These are phyloP conservation scores for Pseudorectes ferrugineus DNA, from an alignment of 2,113 vertebrate species.

Conservation along the genomic window DNA sequence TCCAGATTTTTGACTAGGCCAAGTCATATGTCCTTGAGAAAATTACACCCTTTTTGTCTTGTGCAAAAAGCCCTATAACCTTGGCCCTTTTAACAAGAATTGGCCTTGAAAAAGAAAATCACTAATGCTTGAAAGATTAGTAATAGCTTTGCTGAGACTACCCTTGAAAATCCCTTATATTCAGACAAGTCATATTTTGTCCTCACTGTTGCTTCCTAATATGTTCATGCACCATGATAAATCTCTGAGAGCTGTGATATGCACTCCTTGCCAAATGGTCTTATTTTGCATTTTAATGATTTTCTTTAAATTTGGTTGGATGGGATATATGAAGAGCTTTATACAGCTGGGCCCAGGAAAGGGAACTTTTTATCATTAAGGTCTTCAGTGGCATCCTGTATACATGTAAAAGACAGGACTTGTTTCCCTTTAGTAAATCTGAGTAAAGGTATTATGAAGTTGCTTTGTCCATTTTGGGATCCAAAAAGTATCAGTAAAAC, in stretches of 20 bases:
- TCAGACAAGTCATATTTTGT: neutral
- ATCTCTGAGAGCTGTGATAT: neutral
- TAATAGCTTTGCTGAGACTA: neutral
- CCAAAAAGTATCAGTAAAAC: neutral
- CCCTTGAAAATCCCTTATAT: neutral
- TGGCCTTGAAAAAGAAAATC: neutral
- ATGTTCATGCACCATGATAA: neutral
- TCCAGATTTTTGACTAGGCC: neutral
- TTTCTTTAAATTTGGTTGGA: neutral
- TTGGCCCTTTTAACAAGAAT: neutral
- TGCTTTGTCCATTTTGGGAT: neutral
- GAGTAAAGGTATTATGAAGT: neutral
- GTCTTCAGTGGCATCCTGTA: neutral
- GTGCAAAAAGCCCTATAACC: neutral
- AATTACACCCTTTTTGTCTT: neutral
- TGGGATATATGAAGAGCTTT: neutral
- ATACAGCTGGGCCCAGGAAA: neutral
- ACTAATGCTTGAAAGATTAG: neutral
- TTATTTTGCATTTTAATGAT: neutral
- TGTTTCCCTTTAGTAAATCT: neutral
- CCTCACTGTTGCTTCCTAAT: neutral
- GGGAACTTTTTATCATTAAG: neutral
- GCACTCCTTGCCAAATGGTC: neutral
- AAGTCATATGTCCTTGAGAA: neutral
- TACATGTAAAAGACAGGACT: neutral